Conservation (phyloP, 1,140 invertebrate genomes). For the Apis mellifera region Amel_HAv3.1 CM009931.2:22839001-22839500, state of each 20-base stretch:
- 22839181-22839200: not conserved
- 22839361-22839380: constrained; percentile 60
- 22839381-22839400: constrained; percentile 54
- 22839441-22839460: no score
- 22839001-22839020: constrained; percentile 21
- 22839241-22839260: constrained; percentile 54
- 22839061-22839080: constrained; percentile 26
- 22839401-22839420: constrained; percentile 52
- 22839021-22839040: constrained; percentile 20
- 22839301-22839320: constrained; percentile 59
- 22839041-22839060: constrained; percentile 20
- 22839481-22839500: no score
- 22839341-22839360: constrained; percentile 57
- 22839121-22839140: constrained; percentile 52
- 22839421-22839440: not conserved
- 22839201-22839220: constrained; percentile 45
- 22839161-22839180: constrained; percentile 38
- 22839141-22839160: constrained; percentile 28
- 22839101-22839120: constrained; percentile 47
- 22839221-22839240: constrained; percentile 60
- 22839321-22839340: constrained; percentile 51
- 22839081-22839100: constrained; percentile 37
- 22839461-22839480: not conserved
- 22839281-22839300: not conserved
- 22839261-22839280: constrained; percentile 64